Evolutionary conservation across 2,113 vertebrate species (phyloP), one percentile per base, ranked within the genome.

Genomic region (Coregonus clupeaformis): DNA sequence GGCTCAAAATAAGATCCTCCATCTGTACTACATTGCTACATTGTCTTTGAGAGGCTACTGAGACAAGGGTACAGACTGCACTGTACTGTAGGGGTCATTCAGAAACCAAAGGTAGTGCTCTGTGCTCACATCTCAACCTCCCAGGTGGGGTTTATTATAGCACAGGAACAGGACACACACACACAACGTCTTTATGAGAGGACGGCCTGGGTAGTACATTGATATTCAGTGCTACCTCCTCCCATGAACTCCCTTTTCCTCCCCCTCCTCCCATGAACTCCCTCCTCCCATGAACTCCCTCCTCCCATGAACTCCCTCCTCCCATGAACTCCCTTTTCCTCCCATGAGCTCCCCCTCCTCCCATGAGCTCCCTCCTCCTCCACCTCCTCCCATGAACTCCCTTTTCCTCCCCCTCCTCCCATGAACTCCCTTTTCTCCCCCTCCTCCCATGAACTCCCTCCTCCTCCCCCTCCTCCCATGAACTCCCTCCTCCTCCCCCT

Each of bases 101-200:
- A 67, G 76, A 85, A 86, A 83, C 74, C 78, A 74, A 86, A 87
- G 86, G 81, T 85, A 80, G 78, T 67, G 57, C 81, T 84, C 83
- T 83, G 79, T 84, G 75, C 86, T 83, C 87, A 78, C 84, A 85
- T 81, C 82, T 88, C 77, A 59, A 82, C 85, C 84, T 91, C 86
- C 87, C 90, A 90, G 90, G 88, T 89, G 90, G 89, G 88, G 87
- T 86, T 91, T 90, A 89, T 88, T 89, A 89, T 91, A 90, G 88
- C 84, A 85, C 90, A 91, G 89, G 84, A 83, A 85, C 45, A 68
- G 18, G 30, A 73, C 71, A 80, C 71, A 84, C 72, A 81, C 76
- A 82, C 72, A 81, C 81, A 82, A 72, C 65, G 80, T 81, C 77
- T 86, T 72, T 77, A 74, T 83, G 78, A 77, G 77, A 81, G 78